Evolutionary conservation across 2,888 invertebrate genomes (phyloP), one percentile per base, ranked within the genome.

Genomic region (Proisotoma minuta): DNA sequence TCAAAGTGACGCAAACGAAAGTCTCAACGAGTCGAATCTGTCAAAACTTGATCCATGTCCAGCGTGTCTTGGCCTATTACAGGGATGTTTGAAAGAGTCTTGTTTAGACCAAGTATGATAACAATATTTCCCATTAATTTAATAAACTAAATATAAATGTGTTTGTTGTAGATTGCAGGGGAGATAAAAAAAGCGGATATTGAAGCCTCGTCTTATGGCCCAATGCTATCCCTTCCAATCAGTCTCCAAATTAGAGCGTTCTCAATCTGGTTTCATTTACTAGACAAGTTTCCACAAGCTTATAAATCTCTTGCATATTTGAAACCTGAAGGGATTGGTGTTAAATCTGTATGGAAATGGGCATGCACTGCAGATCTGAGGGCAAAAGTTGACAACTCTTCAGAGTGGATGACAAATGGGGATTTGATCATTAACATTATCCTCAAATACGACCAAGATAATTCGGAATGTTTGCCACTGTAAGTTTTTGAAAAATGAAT

Each of bases 301-400:
- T 75, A 81, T 82, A 57, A 79, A 79, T 71, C 68, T 68, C 40
- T 75, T 70, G 49, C 75, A 22, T 70, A 64, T 40, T 62, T 69
- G 29, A 70, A 70, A 49, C 73, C 73, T 15, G 73, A 73, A 50
- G 59, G 64, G 2, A 73, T 77, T 12, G 71, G 85, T 0, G 76
- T 88, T 0, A 93, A 92, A 76, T 89, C 91, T 76, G 85, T 87
- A 0, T 90, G 89, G 83, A 91, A 91, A 77, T 85, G 86, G 81
- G 81, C 85, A 12, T 81, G 86, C 57, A 85, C 86, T 57, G 79
- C 82, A 0, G 78, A 78, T 58, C 77, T 91, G 23, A 84, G 85
- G 18, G 63, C 78, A 15, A 75, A 77, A 51, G 78, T 87, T 0
- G 77, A 78, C 15, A 84, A 83, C 75, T 76, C 77, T 15, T 81